Base-by-base conservation (phyloP, 2,797 vertebrate genomes). In the Serranus cabrilla region DNA sequence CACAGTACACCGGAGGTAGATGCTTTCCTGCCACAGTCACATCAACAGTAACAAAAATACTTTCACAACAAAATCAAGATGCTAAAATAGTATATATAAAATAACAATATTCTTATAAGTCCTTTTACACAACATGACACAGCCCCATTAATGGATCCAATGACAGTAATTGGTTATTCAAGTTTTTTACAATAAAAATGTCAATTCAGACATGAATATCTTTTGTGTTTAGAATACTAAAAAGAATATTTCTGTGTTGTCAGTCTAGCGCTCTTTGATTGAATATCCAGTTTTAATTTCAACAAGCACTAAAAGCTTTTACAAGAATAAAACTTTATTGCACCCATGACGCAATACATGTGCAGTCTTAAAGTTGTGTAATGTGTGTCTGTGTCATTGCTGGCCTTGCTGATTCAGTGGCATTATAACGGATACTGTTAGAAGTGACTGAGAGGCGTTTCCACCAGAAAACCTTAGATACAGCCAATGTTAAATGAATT, bases 321-420 rank as follows among this genome's bases (percentile, higher is more conserved):
- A 31, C 25, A 42, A 60, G 1, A 72, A 14, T 25, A 50, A 13
- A 5, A 25, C 4, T 76, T 74, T 63, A 76, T 66, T 20, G 37
- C 52, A 51, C 18, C 7, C n/a, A 0, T 56, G 69, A 52, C 0
- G 1, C 20, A 27, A 20, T 20, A 17, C 4, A 11, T 23, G 4
- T 25, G 21, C 14, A 34, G 4, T 27, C 21, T 51, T 61, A 7
- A 43, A 50, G 37, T 73, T 64, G 25, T 65, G 42, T 62, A 83
- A 69, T 64, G 37, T 40, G 14, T 56, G 34, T 37, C 18, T 37
- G 17, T 76, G 64, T 69, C 55, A 70, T 63, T 50, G 49, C 8
- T 25, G 20, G 25, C 3, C 17, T 17, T 50, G 37, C 14, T 57
- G 47, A 50, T 40, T 7, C 18, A 42, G 25, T 74, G 20, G 23